Evolutionary conservation across 2,888 invertebrate species (phyloP), one percentile per base, ranked within the genome.

Genomic region (Plebejus melissa): DNA sequence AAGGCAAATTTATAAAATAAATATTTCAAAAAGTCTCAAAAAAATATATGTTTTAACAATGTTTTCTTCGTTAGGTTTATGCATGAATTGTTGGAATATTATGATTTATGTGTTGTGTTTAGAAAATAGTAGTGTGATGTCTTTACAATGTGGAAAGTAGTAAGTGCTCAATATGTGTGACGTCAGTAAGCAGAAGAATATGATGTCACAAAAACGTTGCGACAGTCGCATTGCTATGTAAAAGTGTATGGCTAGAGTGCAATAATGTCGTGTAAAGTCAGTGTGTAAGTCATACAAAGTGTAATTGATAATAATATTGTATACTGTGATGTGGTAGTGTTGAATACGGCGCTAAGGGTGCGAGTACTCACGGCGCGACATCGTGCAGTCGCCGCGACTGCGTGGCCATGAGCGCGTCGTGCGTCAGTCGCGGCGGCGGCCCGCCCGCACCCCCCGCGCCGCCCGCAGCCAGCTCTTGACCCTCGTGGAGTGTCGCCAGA

Each of bases 401-500:
- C 78, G 97, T 97, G 84, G 96, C 96, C 83, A 97, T 94, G 80
- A 98, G 94, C 84, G 96, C 94, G 91, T 96, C 96, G 90, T 96
- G 96, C 83, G 97, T 97, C 84, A 97, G 95, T 78, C 97, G 94
- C 83, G 88, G 71, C 87, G 75, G 85, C 80, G 74, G 80, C 78
- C 76, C 78, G 75, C 80, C 80, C 79, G 77, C 54, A 76, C 77
- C 80, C 76, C 77, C 80, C 77, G 76, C 84, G 69, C 81, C 78
- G 80, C 96, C 84, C 94, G 94, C 87, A 1, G 74, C 96, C 96
- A 92, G 75, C 80, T 84, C 81, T 79, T 82, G 79, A 75, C 84
- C 80, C 91, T 98, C 98, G 89, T 97, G 97, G 71, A 98, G 94
- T 6, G 98, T 98, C 28, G 98, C 98, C 83, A 98, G 93, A 7